Conservation (phyloP, 2,113 vertebrate species). For the Chloropsis hardwickii region DNA sequence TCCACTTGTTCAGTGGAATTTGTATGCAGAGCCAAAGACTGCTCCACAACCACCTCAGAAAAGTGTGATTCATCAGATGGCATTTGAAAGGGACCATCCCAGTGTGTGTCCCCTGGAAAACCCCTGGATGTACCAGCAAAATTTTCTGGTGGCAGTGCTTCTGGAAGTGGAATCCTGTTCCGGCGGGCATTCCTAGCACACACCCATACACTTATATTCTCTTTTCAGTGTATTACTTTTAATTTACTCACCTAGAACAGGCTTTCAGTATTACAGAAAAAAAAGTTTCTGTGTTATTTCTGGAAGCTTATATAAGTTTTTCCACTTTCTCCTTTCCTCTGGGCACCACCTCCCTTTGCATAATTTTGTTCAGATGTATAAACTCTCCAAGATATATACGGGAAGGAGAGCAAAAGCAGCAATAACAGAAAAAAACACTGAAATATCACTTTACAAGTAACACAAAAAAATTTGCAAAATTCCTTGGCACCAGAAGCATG, state of each 20-base stretch:
- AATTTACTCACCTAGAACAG: background rate
- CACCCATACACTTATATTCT: background rate
- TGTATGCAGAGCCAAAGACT: background rate
- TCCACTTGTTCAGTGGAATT: background rate
- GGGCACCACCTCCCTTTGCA: conserved; percentile 10
- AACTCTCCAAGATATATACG: conserved; percentile 49
- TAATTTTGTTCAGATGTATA: conserved; percentile 18
- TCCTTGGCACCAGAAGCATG: background rate
- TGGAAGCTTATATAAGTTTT: conserved; percentile 11
- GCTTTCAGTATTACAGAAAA: background rate
- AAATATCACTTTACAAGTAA: conserved; percentile 2
- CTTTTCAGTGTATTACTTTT: background rate
- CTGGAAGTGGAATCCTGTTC: background rate
- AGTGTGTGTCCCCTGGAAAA: background rate
- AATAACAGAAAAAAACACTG: background rate
- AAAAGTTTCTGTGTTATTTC: conserved; percentile 32
- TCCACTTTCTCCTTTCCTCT: conserved; percentile 31
- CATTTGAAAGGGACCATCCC: background rate
- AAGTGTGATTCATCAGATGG: background rate
- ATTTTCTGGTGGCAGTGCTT: background rate
- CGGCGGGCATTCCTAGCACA: background rate
- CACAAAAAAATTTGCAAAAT: background rate
- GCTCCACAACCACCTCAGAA: background rate
- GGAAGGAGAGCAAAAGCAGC: background rate
- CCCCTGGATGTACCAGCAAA: background rate